Base-by-base conservation (phyloP, 2,113 vertebrate genomes). In the Phocoena phocoena region DNA sequence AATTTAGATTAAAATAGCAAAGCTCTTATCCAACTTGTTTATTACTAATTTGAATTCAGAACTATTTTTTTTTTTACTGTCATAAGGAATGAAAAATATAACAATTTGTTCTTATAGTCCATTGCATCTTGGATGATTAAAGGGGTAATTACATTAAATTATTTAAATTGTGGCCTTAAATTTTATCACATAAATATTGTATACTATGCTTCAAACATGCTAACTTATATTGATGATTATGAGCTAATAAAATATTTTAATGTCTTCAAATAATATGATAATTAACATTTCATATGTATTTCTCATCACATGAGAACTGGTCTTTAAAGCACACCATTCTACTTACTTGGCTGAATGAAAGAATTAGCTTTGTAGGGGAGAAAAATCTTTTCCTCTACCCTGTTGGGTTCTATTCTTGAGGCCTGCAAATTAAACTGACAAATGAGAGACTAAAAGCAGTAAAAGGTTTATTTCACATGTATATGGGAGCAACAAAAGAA, bases 121-220 rank as follows among this genome's bases (percentile, higher is more conserved):
- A 68, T 81, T 94, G 2, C 65, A 77, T 67, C 6, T 38, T 93
- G 8, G 10, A 67, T 83, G 58, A 88, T 31, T 73, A 82, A 85
- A 63, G 44, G 25, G 33, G 58, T 70, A 92, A 47, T 88, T 44
- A 76, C 33, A 87, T 73, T 76, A 88, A 92, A 94, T 83, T 90
- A 92, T 84, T 95, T 94, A 94, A 93, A 84, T 79, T 53, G 41
- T 70, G 13, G 6, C 28, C 92, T 87, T 88, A 95, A 90, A 77
- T 88, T 63, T 65, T 25, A 63, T 74, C 15, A 53, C 33, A 81
- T 41, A 67, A 26, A 73, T 81, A 88, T 38, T 93, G 85, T 63
- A 95, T 73, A n/a, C 5, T 88, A 31, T 68, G 21, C 5, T 77
- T 79, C 12, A 77, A 83, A 81, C 81, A 67, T 73, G 62, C 38